These are phyloP conservation scores for Odontesthes bonariensis DNA, from an alignment of 2,113 vertebrate species.

Conservation along the genomic window DNA sequence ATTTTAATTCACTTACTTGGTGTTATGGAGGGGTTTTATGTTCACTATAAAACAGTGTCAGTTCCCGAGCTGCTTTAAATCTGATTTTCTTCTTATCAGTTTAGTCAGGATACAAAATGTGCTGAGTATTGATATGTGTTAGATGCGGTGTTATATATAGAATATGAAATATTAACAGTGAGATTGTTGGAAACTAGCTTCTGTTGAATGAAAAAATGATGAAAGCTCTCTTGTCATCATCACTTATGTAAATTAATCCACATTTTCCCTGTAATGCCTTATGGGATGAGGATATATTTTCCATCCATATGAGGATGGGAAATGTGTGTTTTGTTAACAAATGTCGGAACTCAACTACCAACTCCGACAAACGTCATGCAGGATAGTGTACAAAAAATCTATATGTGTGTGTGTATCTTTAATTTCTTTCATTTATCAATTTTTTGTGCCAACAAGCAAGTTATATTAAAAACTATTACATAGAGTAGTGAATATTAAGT, in stretches of 20 bases:
- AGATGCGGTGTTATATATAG: background rate
- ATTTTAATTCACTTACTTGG: background rate
- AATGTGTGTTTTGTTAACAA: background rate
- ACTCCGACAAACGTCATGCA: background rate
- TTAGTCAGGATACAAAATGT: background rate
- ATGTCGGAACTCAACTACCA: background rate
- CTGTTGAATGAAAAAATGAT: background rate
- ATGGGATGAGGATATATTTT: too few relatives aligned
- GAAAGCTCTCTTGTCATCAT: background rate
- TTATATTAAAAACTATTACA: background rate
- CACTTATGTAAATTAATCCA: background rate
- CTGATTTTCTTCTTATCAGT: background rate
- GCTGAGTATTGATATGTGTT: background rate
- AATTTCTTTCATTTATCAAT: background rate
- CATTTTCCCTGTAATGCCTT: too few relatives aligned
- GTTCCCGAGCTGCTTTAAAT: background rate
- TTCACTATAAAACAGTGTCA: background rate
- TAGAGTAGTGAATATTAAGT: background rate
- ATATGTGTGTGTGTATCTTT: background rate
- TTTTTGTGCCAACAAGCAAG: slow-evolving; percentile 1
- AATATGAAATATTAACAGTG: background rate
- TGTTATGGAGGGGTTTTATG: background rate
- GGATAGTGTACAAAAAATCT: too few relatives aligned
- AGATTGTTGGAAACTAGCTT: background rate
- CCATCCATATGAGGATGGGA: too few relatives aligned